Evolutionary conservation across 2,797 vertebrate species (phyloP), one percentile per base, ranked within the genome.

Genomic region (Sebastes melanostomus): DNA sequence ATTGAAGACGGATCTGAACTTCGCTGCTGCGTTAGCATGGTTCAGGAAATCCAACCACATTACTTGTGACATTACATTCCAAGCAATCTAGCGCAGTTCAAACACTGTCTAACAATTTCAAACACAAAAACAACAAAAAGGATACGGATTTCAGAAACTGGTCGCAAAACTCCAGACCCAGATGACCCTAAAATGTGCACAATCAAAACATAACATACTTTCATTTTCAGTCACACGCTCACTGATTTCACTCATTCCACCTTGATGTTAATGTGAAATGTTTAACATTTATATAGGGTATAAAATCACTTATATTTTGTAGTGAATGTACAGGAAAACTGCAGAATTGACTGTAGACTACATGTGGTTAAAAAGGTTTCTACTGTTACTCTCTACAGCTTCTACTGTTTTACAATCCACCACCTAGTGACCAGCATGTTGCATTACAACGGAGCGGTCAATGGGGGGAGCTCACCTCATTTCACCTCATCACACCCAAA

Each of bases 141-240:
- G 98, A 99, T 99, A 99, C 98, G 96, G 54, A 99, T 98, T 96
- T 99, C 98, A 85, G 97, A 96, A 72, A 99, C 96, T 81, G 98
- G 91, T 36, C 96, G 97, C 88, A 99, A 95, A 38, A 94, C 86
- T 82, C 91, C 94, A 71, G 94, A 67, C 66, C 90, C 91, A 72
- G 93, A 84, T 75, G 88, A 78, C 52, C 95, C 98, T 99, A 84
- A 88, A 88, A 90, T 62, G 30, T 52, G 29, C 36, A 82, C 20
- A 90, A 81, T 63, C 2, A 68, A 81, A 80, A 75, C 7, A 77
- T 14, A 56, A 22, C 4, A 62, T 10, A 25, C 16, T 58, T 69
- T 65, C 0, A 18, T 38, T 77, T 61, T 42, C 22, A 71, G 32
- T 69, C 70, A 78, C 36, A n/a, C 29, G 32, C 25, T 72, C 20